A percentile compares a stretch with the other conserved stretches of the same genome.
Evolutionary conservation across 2,113 vertebrate species (phyloP).

Genomic region (Pyrgilauda ruficollis): DNA sequence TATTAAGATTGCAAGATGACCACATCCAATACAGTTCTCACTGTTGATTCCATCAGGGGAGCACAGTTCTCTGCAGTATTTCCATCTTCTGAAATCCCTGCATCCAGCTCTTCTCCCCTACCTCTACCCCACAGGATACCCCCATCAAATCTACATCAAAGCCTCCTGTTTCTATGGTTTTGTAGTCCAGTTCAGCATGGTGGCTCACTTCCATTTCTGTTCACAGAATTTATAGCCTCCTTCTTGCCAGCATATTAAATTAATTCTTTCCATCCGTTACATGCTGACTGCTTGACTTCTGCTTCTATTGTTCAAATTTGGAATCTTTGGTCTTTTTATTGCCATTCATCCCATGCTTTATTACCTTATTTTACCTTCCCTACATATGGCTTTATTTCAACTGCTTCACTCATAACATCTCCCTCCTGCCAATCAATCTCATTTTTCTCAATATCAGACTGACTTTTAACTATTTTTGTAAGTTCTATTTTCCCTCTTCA

Average conservation of each 20-base stretch:
- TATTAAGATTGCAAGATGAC: neutral
- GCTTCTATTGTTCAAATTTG: constrained; percentile 32
- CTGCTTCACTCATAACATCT: neutral
- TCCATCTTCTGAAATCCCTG: neutral
- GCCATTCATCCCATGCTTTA: constrained; percentile 9
- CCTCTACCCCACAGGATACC: neutral
- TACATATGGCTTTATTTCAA: constrained; percentile 4
- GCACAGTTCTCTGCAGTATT: neutral
- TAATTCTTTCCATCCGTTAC: constrained; percentile 7
- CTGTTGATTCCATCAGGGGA: neutral
- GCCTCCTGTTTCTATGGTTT: neutral
- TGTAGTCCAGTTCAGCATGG: neutral
- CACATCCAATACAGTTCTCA: neutral
- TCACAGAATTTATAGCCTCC: constrained; percentile 1
- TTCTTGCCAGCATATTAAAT: constrained; percentile 9
- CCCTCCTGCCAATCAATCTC: constrained; percentile 1
- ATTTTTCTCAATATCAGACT: neutral
- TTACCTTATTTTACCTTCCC: constrained; percentile 17
- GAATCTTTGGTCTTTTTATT: constrained; percentile 46
- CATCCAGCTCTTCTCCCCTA: neutral
- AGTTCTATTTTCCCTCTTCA: neutral
- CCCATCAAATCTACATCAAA: constrained; percentile 25
- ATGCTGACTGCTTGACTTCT: neutral
- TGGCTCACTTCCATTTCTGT: constrained; percentile 6
- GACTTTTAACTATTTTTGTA: constrained; percentile 2